Conservation (phyloP, 2,113 vertebrate genomes). For the Pantherophis guttatus region DNA sequence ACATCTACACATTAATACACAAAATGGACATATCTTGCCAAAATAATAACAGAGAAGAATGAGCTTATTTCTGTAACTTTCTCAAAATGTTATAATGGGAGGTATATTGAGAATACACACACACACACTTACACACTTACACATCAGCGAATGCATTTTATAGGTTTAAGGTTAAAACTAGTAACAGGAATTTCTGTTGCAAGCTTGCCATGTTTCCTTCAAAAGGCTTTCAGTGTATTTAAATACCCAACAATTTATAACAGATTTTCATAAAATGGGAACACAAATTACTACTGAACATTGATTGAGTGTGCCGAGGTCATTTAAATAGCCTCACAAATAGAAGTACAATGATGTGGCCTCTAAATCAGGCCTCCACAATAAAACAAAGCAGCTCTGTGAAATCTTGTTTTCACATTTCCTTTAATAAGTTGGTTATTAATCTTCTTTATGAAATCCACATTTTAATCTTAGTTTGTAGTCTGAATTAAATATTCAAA, state of each 20-base stretch:
- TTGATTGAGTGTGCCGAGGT: background rate
- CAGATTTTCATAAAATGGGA: background rate
- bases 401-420: constrained; percentile 1
- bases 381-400: background rate
- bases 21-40: background rate
- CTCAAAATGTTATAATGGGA: background rate
- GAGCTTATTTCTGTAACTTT: background rate
- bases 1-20: background rate
- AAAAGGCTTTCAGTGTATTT: background rate
- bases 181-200: background rate
- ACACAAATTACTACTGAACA: background rate
- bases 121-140: background rate
- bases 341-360: background rate
- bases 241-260: background rate
- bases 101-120: background rate
- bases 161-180: constrained; percentile 1
- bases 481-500: constrained; percentile 7
- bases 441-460: constrained; percentile 13
- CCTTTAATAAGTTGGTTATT: background rate
- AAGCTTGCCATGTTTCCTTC: background rate
- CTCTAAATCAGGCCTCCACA: background rate
- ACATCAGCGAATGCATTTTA: background rate
- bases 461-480: background rate
- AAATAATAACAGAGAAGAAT: background rate
- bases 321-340: background rate